These are phyloP conservation scores for Austrofundulus limnaeus DNA, from an alignment of 2,113 vertebrate species.

Conservation along the genomic window DNA sequence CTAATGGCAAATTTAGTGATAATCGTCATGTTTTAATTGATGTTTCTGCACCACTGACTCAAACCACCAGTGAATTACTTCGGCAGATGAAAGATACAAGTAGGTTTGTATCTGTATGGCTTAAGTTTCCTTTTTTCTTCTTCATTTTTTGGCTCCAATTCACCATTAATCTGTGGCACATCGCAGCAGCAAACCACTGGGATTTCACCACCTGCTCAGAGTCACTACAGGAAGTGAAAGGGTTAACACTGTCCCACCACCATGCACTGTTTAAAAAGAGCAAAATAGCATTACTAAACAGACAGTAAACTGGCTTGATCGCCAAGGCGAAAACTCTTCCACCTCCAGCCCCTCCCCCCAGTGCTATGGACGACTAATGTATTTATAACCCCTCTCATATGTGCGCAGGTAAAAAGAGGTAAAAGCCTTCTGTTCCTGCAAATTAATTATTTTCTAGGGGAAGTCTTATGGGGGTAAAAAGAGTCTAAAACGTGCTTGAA, in stretches of 20 bases:
- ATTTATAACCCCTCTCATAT: conserved; percentile 72
- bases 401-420: no score
- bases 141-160: conserved; percentile 2
- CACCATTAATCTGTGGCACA: conserved; percentile 38
- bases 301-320: conserved; percentile 48
- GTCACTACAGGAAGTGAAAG: conserved; percentile 41
- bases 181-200: conserved; percentile 33
- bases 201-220: conserved; percentile 42
- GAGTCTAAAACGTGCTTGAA: no score
- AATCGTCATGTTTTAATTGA: conserved; percentile 75
- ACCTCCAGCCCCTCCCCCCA: conserved; percentile 32
- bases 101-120: conserved; percentile 36
- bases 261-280: conserved; percentile 16
- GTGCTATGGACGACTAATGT: conserved; percentile 56
- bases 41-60: conserved; percentile 70
- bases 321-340: conserved; percentile 15
- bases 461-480: no score
- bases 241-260: conserved; percentile 41
- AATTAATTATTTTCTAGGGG: no score
- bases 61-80: conserved; percentile 64
- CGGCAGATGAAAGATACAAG: conserved; percentile 52
- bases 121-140: conserved; percentile 25
- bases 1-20: conserved; percentile 73
- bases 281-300: conserved; percentile 28
- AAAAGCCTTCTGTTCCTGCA: no score